Evolutionary conservation across 2,113 vertebrate species (phyloP).

Genomic region (Dipodomys merriami): DNA sequence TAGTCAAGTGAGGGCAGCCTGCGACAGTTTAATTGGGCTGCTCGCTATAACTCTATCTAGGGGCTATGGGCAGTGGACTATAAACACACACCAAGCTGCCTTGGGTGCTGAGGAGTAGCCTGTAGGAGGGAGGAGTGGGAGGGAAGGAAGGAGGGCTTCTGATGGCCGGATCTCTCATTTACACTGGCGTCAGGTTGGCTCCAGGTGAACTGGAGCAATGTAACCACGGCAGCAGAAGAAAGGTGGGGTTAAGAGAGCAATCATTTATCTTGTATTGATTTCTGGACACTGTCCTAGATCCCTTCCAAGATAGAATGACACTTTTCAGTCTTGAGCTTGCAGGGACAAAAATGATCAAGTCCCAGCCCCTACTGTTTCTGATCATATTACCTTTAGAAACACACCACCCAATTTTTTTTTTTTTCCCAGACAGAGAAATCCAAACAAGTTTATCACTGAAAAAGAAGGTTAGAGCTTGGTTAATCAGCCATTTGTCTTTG

Average conservation of each 20-base stretch:
- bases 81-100: constrained; percentile 81
- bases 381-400: constrained; percentile 87
- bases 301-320: constrained; percentile 86
- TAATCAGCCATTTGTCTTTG: constrained; percentile 87
- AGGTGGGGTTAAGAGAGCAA: constrained; percentile 86
- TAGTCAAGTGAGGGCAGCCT: constrained; percentile 86
- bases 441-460: constrained; percentile 86
- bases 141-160: constrained; percentile 78
- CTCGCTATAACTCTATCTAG: constrained; percentile 87
- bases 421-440: constrained; percentile 82
- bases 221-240: constrained; percentile 81
- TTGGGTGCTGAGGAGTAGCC: constrained; percentile 72
- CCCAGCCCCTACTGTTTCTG: constrained; percentile 78
- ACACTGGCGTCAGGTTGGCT: constrained; percentile 90
- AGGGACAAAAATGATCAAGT: constrained; percentile 81
- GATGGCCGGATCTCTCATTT: constrained; percentile 84
- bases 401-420: constrained; percentile 80
- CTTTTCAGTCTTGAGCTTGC: constrained; percentile 82
- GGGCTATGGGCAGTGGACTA: constrained; percentile 84
- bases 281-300: constrained; percentile 89
- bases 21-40: constrained; percentile 89
- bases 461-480: constrained; percentile 79
- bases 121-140: background rate
- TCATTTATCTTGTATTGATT: constrained; percentile 90
- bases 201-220: constrained; percentile 85